Evolutionary conservation across 2,797 vertebrate species (phyloP).

Genomic region (Mus caroli): DNA sequence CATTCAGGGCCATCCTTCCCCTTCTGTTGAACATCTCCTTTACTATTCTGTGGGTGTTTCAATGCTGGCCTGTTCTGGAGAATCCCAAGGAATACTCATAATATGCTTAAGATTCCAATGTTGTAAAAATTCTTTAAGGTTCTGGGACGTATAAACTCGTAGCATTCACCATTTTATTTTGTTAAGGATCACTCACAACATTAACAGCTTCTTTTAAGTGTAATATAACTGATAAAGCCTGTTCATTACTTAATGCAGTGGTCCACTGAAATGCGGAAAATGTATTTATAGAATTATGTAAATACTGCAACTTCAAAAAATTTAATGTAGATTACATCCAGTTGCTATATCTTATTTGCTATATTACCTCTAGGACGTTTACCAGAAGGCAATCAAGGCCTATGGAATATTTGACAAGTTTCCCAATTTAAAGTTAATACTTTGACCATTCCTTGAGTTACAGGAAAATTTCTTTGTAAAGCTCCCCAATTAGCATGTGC

Average conservation of each 20-base stretch:
- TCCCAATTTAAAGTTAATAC: neutral
- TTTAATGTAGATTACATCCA: neutral
- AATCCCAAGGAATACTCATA: neutral
- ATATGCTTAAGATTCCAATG: neutral
- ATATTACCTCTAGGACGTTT: neutral
- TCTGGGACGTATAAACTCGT: neutral
- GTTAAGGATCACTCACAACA: neutral
- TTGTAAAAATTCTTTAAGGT: neutral
- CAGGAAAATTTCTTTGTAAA: neutral
- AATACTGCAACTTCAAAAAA: neutral
- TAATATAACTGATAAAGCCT: neutral
- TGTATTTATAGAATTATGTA: neutral
- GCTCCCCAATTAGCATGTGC: neutral
- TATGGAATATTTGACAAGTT: neutral
- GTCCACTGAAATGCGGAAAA: neutral
- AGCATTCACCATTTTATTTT: neutral
- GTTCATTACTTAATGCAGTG: neutral
- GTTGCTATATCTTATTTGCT: neutral
- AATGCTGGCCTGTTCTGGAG: neutral
- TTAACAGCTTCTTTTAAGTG: neutral
- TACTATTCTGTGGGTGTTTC: neutral
- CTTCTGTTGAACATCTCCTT: neutral
- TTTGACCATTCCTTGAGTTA: neutral
- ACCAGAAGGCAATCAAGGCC: neutral
- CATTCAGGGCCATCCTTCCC: neutral